Evolutionary conservation across 2,113 vertebrate species (phyloP), one percentile per base, ranked within the genome.

Genomic region (Anarrhichthys ocellatus): DNA sequence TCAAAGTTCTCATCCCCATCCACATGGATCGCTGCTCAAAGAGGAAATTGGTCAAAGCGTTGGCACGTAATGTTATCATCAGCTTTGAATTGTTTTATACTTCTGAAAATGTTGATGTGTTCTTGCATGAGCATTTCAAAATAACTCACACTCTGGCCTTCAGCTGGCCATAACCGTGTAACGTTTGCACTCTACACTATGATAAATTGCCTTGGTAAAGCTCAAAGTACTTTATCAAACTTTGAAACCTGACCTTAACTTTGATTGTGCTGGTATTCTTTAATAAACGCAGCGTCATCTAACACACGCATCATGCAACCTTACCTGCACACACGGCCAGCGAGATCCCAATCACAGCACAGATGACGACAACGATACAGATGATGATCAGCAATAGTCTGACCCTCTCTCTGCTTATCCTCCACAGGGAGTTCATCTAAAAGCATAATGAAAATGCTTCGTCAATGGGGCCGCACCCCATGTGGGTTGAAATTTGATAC

Each of bases 1-100:
- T 95, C 89, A 79, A 87, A 96, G 20, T 83, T 75, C 0, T 95
- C 95, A 50, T 96, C 95, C 15, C 3, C 29, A 15, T 95, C 94
- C 2, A 79, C 38, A 1, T 92, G 27, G 5, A 73, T 11, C 1
- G 20, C 95, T 95, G 87, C 14, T 34, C 27, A 76, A 67, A 68
- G 58, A 82, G 22, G 80, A 54, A 71, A 46, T 0, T 2, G 15
- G 40, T 67, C 9, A 42, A 65, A 48, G 58, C 9, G 3, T 78
- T 32, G 14, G 18, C 15, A 42, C 10, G 48, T 54, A 17, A 29
- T 36, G 5, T 63, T 54, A 32, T 73, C 20, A 27, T 29, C 4
- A 50, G 56, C 24, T n/a, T 24, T 52, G 9, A 8, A 50, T 44
- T n/a, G 24, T 52, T 68, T 40, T 67, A 32, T 0, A 27, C 24